Percentiles rank a stretch among this genome's conserved stretches.
phyloP scores from a whole-genome alignment of 1,140 invertebrate genomes.

The Battus philenor region DNA sequence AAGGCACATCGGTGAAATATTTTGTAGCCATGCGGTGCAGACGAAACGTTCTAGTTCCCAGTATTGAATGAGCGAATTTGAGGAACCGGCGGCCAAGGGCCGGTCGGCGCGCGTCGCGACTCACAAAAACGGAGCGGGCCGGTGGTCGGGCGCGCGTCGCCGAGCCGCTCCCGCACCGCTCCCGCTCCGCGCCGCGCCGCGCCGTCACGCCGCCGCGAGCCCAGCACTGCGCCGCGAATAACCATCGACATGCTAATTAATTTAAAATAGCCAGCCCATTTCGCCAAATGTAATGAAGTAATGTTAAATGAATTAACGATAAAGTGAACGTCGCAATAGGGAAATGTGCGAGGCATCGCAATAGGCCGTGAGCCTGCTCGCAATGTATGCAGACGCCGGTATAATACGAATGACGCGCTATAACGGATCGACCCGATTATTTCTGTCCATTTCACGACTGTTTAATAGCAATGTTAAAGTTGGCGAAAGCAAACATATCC shows the following conservation, averaged over 20 bases:
- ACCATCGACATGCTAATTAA: slow-evolving; percentile 47
- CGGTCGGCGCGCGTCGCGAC: slow-evolving; percentile 52
- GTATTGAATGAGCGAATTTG: slow-evolving; percentile 52
- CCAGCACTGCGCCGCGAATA: slow-evolving; percentile 26
- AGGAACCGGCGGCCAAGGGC: slow-evolving; percentile 38
- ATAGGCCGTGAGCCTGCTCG: slow-evolving; percentile 41
- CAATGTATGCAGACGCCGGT: slow-evolving; percentile 47
- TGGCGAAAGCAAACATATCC: slow-evolving; percentile 68
- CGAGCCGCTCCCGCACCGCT: slow-evolving; percentile 22
- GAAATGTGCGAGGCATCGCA: slow-evolving; percentile 54
- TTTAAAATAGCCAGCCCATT: slow-evolving; percentile 42
- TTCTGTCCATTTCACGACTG: slow-evolving; percentile 73
- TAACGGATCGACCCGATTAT: slow-evolving; percentile 73
- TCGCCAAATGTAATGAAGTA: slow-evolving; percentile 53
- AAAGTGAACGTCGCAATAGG: slow-evolving; percentile 49
- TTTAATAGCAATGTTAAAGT: slow-evolving; percentile 74
- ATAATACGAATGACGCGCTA: slow-evolving; percentile 66
- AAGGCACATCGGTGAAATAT: slow-evolving; percentile 9
- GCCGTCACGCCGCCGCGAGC: slow-evolving; percentile 16
- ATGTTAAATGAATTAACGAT: slow-evolving; percentile 55
- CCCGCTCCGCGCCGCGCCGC: too few relatives aligned
- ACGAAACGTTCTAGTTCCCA: slow-evolving; percentile 51
- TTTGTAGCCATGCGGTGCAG: slow-evolving; percentile 25
- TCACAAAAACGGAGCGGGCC: slow-evolving; percentile 60
- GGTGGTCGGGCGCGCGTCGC: slow-evolving; percentile 28